Evolutionary conservation across 2,797 vertebrate species (phyloP), one percentile per base, ranked within the genome.

Genomic region (Cyprinodon diabolis): DNA sequence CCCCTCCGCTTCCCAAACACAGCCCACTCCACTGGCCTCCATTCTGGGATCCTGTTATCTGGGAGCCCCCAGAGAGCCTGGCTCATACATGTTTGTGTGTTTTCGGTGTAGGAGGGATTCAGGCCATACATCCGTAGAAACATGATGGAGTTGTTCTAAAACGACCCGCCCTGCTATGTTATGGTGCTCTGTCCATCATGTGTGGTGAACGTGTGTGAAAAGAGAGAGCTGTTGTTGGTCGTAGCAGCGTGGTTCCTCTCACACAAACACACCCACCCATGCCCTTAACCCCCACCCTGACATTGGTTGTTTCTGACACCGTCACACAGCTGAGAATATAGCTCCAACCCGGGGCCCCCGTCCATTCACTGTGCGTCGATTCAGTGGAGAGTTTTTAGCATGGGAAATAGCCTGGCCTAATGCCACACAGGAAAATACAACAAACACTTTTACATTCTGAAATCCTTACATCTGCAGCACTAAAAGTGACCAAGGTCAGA

Each of bases 311-410:
- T 35, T 68, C 65, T 49, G n/a, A 51, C 23, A 10, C 25, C 23
- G 13, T 13, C 52, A 43, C 51, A 69, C 68, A 69, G 68, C 52
- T 69, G 68, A 69, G n/a, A 47, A 4, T 21, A 52, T 17, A 56
- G 17, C 40, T 45, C 21, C n/a, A 30, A 43, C 23, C n/a, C 21
- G 9, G 68, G 68, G 52, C 35, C 68, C 51, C 67, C 6, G 0
- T 17, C 12, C 40, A 69, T 69, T 56, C 52, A 56, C 37, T 45
- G 6, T 1, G 7, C 12, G 56, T 56, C 35, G 45, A 23, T 55
- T 7, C 68, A 56, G 11, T 21, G 30, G 66, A 54, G 14, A 21
- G 13, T 30, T 56, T 45, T 45, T 19, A 6, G 4, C 52, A 43
- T 55, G 37, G 35, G 68, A 15, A 69, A 69, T 7, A 45, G 4